Conservation (phyloP, 1,140 invertebrate genomes). For the Cydia pomonella region DNA sequence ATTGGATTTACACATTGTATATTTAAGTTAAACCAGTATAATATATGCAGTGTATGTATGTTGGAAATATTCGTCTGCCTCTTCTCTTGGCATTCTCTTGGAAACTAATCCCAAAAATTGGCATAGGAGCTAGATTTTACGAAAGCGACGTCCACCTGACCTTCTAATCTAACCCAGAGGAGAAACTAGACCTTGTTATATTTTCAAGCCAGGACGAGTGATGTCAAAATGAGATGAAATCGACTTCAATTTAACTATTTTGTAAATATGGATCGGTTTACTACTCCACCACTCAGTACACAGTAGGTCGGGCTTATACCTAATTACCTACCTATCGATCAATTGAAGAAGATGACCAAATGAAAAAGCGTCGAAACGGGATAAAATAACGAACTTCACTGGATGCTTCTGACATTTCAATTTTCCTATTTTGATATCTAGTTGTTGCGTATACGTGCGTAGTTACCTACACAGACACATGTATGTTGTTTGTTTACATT, state of each 20-base stretch:
- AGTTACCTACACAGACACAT: not conserved
- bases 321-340: no score
- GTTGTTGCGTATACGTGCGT: not conserved
- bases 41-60: no score
- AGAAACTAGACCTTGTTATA: not conserved
- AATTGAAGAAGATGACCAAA: not conserved
- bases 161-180: not conserved
- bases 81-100: no score
- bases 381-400: not conserved
- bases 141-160: not conserved
- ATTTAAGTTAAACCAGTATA: no score
- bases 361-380: not conserved
- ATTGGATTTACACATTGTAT: no score
- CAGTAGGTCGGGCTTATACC: not conserved
- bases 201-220: not conserved
- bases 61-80: no score
- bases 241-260: no score
- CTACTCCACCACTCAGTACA: not conserved
- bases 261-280: no score
- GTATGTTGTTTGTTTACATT: no score
- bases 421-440: slow-evolving; percentile 5
- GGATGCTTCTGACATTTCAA: slow-evolving; percentile 5
- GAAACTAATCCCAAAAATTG: not conserved
- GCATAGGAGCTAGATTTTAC: not conserved
- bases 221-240: no score